phyloP scores from a whole-genome alignment of 2,113 vertebrate species.

The Saguinus imperator region DNA sequence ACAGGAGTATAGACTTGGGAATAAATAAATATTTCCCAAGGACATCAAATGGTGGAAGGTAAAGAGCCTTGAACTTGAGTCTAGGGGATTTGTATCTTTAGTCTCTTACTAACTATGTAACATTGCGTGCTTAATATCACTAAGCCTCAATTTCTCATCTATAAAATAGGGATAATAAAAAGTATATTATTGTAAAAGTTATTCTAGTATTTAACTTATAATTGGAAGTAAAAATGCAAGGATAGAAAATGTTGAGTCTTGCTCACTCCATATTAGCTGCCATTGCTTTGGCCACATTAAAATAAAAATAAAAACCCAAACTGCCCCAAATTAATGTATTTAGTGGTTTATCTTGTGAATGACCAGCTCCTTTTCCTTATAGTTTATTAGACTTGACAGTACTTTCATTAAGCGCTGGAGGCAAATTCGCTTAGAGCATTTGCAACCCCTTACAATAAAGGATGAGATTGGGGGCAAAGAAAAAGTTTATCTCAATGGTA shows the following conservation, averaged over 20 bases:
- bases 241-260: not conserved
- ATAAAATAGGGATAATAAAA: not conserved
- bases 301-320: not conserved
- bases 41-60: not conserved
- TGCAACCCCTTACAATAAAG: not conserved
- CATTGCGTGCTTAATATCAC: not conserved
- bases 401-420: not conserved
- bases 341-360: not conserved
- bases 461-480: not conserved
- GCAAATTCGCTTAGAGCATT: not conserved
- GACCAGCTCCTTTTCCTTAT: not conserved
- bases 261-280: not conserved
- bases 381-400: not conserved
- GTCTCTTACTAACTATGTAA: not conserved
- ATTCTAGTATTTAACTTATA: not conserved
- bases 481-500: not conserved
- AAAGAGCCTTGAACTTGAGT: not conserved
- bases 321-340: not conserved
- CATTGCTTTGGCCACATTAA: not conserved
- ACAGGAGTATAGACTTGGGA: not conserved
- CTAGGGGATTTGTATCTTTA: not conserved
- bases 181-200: not conserved
- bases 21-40: not conserved
- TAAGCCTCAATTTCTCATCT: slow-evolving; percentile 36
- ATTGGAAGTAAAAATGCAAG: not conserved